phyloP scores from a whole-genome alignment of 2,797 vertebrate genomes.

The Cossypha polioptera region DNA sequence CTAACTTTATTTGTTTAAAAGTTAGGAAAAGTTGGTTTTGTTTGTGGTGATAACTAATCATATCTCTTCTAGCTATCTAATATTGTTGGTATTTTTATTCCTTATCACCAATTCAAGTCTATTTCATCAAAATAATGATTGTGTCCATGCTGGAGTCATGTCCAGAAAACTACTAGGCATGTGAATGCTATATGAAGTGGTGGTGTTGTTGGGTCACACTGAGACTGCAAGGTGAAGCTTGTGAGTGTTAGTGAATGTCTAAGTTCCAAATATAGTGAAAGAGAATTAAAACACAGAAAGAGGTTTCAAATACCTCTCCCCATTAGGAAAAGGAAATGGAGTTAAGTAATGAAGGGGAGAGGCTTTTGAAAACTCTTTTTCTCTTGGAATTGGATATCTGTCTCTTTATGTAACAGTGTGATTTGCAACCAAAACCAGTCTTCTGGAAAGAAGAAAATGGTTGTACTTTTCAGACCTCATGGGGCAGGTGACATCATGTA shows the following conservation, averaged over 20 bases:
- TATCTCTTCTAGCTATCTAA: not conserved
- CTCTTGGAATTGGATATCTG: not conserved
- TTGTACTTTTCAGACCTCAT: not conserved
- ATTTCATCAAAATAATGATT: not conserved
- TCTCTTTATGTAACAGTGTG: not conserved
- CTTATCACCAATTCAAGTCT: not conserved
- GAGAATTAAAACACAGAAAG: not conserved
- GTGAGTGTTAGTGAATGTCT: not conserved
- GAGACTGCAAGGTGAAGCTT: not conserved
- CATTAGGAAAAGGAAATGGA: not conserved
- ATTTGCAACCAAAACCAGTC: not conserved
- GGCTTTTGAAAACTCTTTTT: not conserved
- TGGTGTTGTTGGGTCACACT: not conserved
- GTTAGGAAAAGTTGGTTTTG: not conserved
- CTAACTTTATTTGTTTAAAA: not conserved
- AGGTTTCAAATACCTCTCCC: not conserved
- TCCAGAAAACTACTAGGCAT: not conserved
- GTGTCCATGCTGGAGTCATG: not conserved
- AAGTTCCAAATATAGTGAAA: not conserved
- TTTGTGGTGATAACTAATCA: not conserved
- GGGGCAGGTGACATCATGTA: not conserved
- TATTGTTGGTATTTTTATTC: not conserved
- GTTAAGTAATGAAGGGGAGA: not conserved
- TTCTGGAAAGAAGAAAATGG: not conserved
- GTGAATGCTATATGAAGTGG: not conserved